A percentile compares a stretch with the other conserved stretches of the same genome.
These are phyloP conservation scores for Linnaemya vulpina DNA, from an alignment of 2,888 invertebrate genomes.

Conservation along the genomic window DNA sequence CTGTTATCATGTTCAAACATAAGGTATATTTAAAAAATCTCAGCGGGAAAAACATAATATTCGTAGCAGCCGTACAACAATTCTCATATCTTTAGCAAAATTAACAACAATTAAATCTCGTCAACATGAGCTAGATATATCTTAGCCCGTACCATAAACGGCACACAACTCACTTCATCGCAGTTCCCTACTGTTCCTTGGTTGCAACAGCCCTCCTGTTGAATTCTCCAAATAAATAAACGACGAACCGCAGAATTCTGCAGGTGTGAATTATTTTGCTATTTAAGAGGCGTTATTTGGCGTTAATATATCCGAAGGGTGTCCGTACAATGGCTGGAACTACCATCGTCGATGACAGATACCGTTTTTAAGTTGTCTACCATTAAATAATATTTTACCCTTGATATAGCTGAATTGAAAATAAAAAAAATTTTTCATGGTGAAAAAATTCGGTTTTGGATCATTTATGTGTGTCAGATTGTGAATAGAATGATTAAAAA, in stretches of 20 bases:
- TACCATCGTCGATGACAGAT: background rate
- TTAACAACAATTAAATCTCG: slow-evolving; percentile 24
- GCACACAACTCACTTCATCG: too few relatives aligned
- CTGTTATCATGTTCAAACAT: slow-evolving; percentile 30
- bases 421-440: too few relatives aligned
- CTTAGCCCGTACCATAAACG: too few relatives aligned
- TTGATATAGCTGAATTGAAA: too few relatives aligned
- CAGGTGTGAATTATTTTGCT: slow-evolving; percentile 71
- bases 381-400: too few relatives aligned
- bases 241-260: slow-evolving; percentile 43
- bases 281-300: slow-evolving; percentile 73
- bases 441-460: too few relatives aligned
- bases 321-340: slow-evolving; percentile 68
- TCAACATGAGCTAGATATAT: slow-evolving; percentile 31
- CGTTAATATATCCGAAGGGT: slow-evolving; percentile 80
- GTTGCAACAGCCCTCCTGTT: slow-evolving; percentile 13
- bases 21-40: slow-evolving; percentile 56
- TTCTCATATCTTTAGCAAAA: too few relatives aligned
- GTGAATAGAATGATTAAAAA: too few relatives aligned
- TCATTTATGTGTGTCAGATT: too few relatives aligned
- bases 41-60: slow-evolving; percentile 62
- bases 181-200: slow-evolving; percentile 50
- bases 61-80: slow-evolving; percentile 27
- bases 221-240: background rate
- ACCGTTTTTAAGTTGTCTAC: background rate